Base-by-base conservation (phyloP, 2,888 invertebrate genomes). In the Lobophora halterata region DNA sequence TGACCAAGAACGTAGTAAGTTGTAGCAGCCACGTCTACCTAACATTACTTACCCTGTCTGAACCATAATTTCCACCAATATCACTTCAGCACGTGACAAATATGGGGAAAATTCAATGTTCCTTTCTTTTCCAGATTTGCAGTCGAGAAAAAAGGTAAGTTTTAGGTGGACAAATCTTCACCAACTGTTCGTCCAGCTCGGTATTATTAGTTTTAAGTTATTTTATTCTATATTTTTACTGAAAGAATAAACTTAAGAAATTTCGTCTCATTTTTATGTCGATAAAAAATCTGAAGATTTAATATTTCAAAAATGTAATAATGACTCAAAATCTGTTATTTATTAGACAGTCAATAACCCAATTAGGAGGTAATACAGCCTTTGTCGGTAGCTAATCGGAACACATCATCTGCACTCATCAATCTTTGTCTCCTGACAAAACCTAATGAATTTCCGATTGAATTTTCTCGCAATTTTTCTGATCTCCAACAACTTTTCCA, bases 371-470 rank as follows among this genome's bases (percentile, higher is more conserved):
- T 8, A 24, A 24, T 29, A 19, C 24, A 31, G 34, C 36, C 28
- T 28, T 33, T 48, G 41, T 48, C n/a, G 27, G 21, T 35, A 34
- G 30, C 31, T 35, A 34, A 45, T 50, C 44, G 33, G 30, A 43
- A 32, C 41, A 48, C 43, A 50, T 49, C 46, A 46, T 49, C 43
- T 27, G 34, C 23, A 27, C 32, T 38, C 50, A 56, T 56, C 50
- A 50, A 53, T 56, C 55, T 53, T 49, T 42, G 45, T 50, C 35
- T 23, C n/a, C 46, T 33, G 42, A 46, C 41, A 46, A 46, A 35
- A 30, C 41, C 39, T 45, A 49, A 49, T 49, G 47, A 43, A 43
- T 47, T 49, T 41, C 46, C 47, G 34, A 48, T 43, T 38, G 36
- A 40, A 33, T 10, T n/a, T n/a, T 28, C 19, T 23, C 11, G 19